Evolutionary conservation across 1,140 invertebrate genomes (phyloP).

Genomic region (Spodoptera frugiperda): DNA sequence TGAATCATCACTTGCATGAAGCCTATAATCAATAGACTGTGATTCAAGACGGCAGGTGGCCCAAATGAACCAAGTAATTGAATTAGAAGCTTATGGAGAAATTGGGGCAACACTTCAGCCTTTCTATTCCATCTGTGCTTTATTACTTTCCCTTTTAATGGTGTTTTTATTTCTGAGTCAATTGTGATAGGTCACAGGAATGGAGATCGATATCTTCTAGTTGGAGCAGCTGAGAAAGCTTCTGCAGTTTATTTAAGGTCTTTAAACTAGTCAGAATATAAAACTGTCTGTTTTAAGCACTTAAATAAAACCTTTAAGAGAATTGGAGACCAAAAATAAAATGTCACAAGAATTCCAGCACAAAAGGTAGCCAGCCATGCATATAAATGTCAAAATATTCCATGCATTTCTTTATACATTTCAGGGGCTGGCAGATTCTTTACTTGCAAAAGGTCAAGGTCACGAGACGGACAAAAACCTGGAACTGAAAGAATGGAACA

Average conservation of each 20-base stretch:
- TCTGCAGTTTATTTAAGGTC: too few species aligned
- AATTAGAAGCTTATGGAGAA: constrained; percentile 56
- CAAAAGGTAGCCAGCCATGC: constrained; percentile 11
- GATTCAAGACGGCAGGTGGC: constrained; percentile 42
- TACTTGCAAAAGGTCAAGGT: constrained; percentile 27
- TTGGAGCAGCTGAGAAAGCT: too few species aligned
- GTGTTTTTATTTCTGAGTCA: constrained; percentile 2
- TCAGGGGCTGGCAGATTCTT: constrained; percentile 4
- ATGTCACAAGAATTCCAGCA: constrained; percentile 8
- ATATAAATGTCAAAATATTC: constrained; percentile 20
- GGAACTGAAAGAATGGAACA: constrained; percentile 40
- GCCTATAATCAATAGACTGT: constrained; percentile 9
- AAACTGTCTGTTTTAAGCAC: too few species aligned
- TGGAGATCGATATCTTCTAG: neutral
- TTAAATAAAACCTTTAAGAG: neutral
- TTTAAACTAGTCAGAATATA: too few species aligned
- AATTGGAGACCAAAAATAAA: neutral
- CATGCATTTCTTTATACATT: constrained; percentile 11
- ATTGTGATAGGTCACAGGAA: neutral
- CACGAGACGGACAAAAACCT: constrained; percentile 30
- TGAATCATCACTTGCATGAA: constrained; percentile 23
- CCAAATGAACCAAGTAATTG: constrained; percentile 54
- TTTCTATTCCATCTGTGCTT: constrained; percentile 54
- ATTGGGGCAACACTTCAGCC: constrained; percentile 51
- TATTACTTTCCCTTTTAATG: constrained; percentile 51